Percentiles rank a stretch among this genome's conserved stretches.
Evolutionary conservation across 2,797 vertebrate genomes (phyloP).

Genomic region (Gambusia yucatana): DNA sequence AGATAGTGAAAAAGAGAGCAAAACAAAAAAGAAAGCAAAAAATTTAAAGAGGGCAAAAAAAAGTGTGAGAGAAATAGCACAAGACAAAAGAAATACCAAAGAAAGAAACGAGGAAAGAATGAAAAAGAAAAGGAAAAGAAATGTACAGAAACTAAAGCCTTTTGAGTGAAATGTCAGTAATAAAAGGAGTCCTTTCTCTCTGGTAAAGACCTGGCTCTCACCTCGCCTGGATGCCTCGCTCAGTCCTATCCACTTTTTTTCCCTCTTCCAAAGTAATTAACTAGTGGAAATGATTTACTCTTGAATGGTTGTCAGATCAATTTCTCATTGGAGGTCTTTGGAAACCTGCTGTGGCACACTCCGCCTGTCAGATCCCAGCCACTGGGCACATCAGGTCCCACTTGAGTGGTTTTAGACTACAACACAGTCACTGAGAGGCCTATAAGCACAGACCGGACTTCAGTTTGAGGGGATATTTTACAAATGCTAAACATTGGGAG

Average conservation of each 20-base stretch:
- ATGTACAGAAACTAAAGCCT: constrained; percentile 13
- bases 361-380: constrained; percentile 66
- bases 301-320: constrained; percentile 81
- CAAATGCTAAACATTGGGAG: not conserved
- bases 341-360: constrained; percentile 63
- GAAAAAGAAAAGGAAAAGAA: constrained; percentile 2
- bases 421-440: constrained; percentile 35
- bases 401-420: constrained; percentile 44
- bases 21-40: too few relatives aligned
- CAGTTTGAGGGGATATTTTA: constrained; percentile 5
- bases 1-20: too few relatives aligned
- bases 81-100: not conserved
- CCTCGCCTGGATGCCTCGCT: constrained; percentile 41
- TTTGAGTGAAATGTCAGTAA: constrained; percentile 36
- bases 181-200: constrained; percentile 38
- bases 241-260: constrained; percentile 39
- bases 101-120: not conserved
- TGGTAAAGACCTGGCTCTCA: constrained; percentile 42
- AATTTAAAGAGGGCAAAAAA: too few relatives aligned
- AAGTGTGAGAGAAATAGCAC: too few relatives aligned
- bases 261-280: constrained; percentile 72
- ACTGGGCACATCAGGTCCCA: constrained; percentile 63
- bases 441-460: constrained; percentile 46
- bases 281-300: constrained; percentile 79
- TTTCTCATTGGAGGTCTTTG: constrained; percentile 77